Conservation (phyloP, 2,888 invertebrate genomes). For the Dasysyrphus tricinctus region DNA sequence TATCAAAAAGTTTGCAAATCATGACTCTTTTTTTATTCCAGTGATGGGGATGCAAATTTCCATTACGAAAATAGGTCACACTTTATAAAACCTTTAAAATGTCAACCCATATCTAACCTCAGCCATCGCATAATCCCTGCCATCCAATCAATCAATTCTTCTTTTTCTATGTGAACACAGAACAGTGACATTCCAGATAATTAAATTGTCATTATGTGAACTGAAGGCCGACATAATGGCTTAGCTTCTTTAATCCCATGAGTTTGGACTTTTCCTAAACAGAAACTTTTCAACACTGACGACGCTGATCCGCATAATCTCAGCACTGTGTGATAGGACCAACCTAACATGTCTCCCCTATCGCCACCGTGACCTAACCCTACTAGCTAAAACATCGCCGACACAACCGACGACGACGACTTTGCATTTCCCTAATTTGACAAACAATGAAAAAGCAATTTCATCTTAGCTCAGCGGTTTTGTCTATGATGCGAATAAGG, state of each 20-base stretch:
- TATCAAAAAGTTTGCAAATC: neutral
- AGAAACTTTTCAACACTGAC: conserved; percentile 40
- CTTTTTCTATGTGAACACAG: conserved; percentile 18
- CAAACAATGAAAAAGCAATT: conserved; percentile 76
- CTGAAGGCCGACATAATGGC: conserved; percentile 25
- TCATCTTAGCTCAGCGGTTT: conserved; percentile 75
- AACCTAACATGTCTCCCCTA: neutral
- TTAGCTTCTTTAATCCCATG: conserved; percentile 67
- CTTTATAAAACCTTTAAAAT: neutral
- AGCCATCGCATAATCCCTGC: conserved; percentile 51
- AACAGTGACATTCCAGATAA: conserved; percentile 65
- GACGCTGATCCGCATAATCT: conserved; percentile 51
- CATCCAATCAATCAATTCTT: conserved; percentile 67
- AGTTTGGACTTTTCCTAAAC: conserved; percentile 59
- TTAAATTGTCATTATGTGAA: conserved; percentile 68
- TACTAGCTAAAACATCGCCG: no score
- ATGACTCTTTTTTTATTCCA: neutral
- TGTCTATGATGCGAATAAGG: conserved; percentile 55
- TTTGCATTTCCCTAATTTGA: conserved; percentile 74
- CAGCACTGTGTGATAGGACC: conserved; percentile 10
- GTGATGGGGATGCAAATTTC: neutral
- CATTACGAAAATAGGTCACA: conserved; percentile 2
- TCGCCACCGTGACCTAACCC: neutral
- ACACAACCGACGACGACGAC: conserved; percentile 22
- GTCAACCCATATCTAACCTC: conserved; percentile 31